Evolutionary conservation across 2,888 invertebrate species (phyloP).

Genomic region (Hybos culiciformis): DNA sequence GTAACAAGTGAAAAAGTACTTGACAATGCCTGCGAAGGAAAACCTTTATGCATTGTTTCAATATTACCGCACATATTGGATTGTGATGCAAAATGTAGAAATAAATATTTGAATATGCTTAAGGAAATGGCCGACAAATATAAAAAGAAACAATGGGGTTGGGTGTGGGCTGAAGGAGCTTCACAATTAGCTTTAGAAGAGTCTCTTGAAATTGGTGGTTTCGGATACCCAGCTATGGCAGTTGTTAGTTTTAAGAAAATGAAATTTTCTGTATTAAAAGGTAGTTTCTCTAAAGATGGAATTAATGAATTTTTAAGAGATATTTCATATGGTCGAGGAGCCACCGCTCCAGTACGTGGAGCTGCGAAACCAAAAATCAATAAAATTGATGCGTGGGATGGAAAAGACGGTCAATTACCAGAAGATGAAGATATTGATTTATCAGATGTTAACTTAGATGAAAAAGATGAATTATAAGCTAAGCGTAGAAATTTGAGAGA

Average conservation of each 20-base stretch:
- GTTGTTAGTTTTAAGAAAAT: slow-evolving; percentile 93
- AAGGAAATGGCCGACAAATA: slow-evolving; percentile 71
- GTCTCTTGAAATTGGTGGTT: slow-evolving; percentile 87
- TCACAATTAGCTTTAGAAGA: slow-evolving; percentile 73
- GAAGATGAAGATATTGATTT: slow-evolving; percentile 82
- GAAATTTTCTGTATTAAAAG: slow-evolving; percentile 86
- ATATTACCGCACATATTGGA: slow-evolving; percentile 92
- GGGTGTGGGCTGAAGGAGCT: slow-evolving; percentile 92
- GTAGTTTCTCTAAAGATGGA: slow-evolving; percentile 87
- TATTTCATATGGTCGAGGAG: slow-evolving; percentile 83
- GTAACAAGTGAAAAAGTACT: slow-evolving; percentile 46
- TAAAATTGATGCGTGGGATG: slow-evolving; percentile 75
- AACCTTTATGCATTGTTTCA: slow-evolving; percentile 82
- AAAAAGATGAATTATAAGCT: slow-evolving; percentile 60
- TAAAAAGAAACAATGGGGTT: slow-evolving; percentile 94
- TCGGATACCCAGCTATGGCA: slow-evolving; percentile 98
- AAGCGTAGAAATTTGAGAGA: neutral
- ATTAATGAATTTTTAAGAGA: slow-evolving; percentile 91
- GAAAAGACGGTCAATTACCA: slow-evolving; percentile 80
- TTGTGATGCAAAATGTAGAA: slow-evolving; percentile 85
- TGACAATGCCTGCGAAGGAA: slow-evolving; percentile 65
- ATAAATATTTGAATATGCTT: slow-evolving; percentile 65
- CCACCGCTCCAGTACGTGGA: slow-evolving; percentile 75
- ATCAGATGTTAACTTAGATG: slow-evolving; percentile 74
- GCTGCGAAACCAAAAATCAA: slow-evolving; percentile 61